Percentiles rank a stretch among this genome's conserved stretches.
These are phyloP conservation scores for Pogonocichla stellata DNA, from an alignment of 2,113 vertebrate genomes.

Conservation along the genomic window DNA sequence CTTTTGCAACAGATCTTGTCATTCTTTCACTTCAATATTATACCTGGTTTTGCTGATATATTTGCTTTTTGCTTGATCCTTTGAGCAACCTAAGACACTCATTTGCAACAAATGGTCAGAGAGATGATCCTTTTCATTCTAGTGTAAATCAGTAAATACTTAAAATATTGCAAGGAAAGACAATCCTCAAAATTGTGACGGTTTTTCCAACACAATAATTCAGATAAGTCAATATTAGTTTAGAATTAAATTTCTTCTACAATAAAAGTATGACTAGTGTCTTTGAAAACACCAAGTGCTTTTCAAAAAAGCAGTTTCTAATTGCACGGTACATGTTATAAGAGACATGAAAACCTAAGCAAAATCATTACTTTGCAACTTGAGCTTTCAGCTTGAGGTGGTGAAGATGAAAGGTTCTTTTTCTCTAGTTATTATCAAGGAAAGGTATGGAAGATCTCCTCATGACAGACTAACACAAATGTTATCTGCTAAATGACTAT, in stretches of 20 bases:
- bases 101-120: neutral
- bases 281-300: neutral
- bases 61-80: neutral
- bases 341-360: neutral
- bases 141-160: neutral
- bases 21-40: neutral
- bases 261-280: accelerated
- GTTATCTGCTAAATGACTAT: neutral
- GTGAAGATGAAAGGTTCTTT: neutral
- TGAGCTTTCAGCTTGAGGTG: neutral
- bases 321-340: neutral
- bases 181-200: neutral
- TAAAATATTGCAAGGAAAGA: neutral
- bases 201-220: neutral
- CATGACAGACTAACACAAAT: neutral
- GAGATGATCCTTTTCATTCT: neutral
- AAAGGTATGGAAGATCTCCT: neutral
- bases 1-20: neutral
- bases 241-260: neutral
- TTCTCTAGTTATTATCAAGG: neutral
- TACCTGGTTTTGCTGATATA: neutral
- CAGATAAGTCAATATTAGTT: neutral
- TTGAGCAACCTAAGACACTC: neutral
- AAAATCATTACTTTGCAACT: neutral
- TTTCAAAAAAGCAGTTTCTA: neutral